Evolutionary conservation across 2,113 vertebrate genomes (phyloP), one percentile per base, ranked within the genome.

Genomic region (Alethe castanea): DNA sequence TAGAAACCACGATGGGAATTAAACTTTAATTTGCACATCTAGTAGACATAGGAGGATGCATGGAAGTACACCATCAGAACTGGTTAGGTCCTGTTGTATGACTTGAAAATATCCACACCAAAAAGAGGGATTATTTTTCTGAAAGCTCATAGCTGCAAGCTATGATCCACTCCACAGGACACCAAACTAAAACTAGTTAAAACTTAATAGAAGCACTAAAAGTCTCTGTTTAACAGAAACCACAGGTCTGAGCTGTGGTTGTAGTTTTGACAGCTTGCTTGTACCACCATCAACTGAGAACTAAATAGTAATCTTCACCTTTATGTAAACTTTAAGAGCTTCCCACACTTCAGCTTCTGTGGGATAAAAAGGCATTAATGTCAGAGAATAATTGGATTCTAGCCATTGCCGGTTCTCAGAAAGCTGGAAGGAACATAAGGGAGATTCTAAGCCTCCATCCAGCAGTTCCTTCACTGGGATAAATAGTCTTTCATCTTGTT

Each of bases 381-480:
- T 95, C 93, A 97, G 81, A 88, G 93, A 97, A 95, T 96, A 97
- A 97, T 96, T 95, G 94, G 96, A 96, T 97, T 97, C 93, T 77
- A 81, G 79, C 78, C 66, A 78, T 86, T 91, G 90, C 77, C 64
- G 15, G 81, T 85, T 93, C 88, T 93, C 94, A 95, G 93, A 96
- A 96, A 82, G 92, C 93, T 96, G 77, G 57, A 88, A 4, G 1
- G 92, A 89, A 94, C 87, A 96, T 92, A 97, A 95, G 95, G 90
- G 86, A 91, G 80, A 84, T 87, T 31, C 86, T 96, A 97, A 97
- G 94, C 96, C 80, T 92, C 66, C 70, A 91, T 77, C 73, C 78
- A 94, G 73, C 52, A 94, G 80, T 96, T 95, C 80, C 92, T 77
- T 90, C 83, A 77, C 66, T 54, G 56, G 35, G 91, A 82, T 95